Conservation (phyloP, 2,797 vertebrate species). For the Notolepis coatsorum region DNA sequence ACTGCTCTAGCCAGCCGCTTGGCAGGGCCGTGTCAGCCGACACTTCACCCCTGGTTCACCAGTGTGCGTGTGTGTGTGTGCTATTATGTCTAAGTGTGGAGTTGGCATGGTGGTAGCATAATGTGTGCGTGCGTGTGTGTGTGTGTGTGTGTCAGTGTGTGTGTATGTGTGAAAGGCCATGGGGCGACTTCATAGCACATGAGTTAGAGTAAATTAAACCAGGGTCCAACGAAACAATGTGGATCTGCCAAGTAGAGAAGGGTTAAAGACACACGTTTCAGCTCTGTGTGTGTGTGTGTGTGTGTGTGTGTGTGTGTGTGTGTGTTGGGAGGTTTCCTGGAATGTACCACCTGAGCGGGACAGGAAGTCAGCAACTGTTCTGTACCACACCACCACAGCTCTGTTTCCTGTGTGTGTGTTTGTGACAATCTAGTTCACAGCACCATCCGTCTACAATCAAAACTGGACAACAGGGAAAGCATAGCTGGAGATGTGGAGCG, state of each 20-base stretch:
- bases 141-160: neutral
- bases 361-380: slow-evolving; percentile 84
- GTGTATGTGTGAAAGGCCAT: no score
- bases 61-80: slow-evolving; percentile 1
- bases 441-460: slow-evolving; percentile 21
- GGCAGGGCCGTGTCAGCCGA: slow-evolving; percentile 66
- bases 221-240: slow-evolving; percentile 9
- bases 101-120: neutral
- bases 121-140: slow-evolving; percentile 2
- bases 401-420: slow-evolving; percentile 74
- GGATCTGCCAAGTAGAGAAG: slow-evolving; percentile 21
- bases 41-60: slow-evolving; percentile 73
- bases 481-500: neutral
- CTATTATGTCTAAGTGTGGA: neutral
- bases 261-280: neutral
- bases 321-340: slow-evolving; percentile 75
- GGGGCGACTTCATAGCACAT: slow-evolving; percentile 21
- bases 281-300: slow-evolving; percentile 2
- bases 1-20: slow-evolving; percentile 69
- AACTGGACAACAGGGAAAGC: slow-evolving; percentile 34
- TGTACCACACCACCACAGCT: slow-evolving; percentile 81
- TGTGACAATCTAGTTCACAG: slow-evolving; percentile 17
- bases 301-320: neutral
- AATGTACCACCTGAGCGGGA: slow-evolving; percentile 80
- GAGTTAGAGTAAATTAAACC: slow-evolving; percentile 59